Evolutionary conservation across 2,888 invertebrate species (phyloP).

Genomic region (Rhamnusium bicolor): DNA sequence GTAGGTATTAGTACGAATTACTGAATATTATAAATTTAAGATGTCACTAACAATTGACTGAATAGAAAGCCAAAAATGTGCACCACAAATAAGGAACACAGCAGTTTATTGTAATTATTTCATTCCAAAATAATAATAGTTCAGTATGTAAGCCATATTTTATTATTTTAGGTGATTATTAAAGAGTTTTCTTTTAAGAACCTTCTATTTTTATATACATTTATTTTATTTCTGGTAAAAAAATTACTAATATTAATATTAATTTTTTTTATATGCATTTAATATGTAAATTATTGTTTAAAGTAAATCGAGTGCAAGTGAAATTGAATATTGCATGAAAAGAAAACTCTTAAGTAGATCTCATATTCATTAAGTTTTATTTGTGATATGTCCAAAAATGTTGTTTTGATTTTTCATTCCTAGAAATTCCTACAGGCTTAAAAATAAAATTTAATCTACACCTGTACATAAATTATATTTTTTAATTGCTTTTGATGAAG

Average conservation of each 20-base stretch:
- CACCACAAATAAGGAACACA: neutral
- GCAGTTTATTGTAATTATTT: neutral
- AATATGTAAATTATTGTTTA: neutral
- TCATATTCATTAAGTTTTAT: conserved; percentile 20
- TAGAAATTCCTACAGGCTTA: conserved; percentile 1
- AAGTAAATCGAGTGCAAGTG: neutral
- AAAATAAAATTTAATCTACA: conserved; percentile 29
- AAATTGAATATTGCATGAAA: neutral
- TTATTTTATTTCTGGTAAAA: neutral
- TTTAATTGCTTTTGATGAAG: conserved; percentile 39
- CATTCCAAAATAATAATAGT: neutral
- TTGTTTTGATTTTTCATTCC: conserved; percentile 9
- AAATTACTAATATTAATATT: too few species aligned
- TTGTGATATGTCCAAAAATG: conserved; percentile 21
- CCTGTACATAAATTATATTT: conserved; percentile 36
- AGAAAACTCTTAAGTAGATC: conserved; percentile 27
- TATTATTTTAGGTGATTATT: conserved; percentile 2
- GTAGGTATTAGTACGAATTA: neutral
- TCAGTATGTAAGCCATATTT: neutral
- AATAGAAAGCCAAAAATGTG: conserved; percentile 4
- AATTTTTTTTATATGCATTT: neutral
- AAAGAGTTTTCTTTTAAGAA: conserved; percentile 14
- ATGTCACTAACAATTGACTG: conserved; percentile 15
- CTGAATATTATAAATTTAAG: neutral
- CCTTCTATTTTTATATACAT: neutral